Percentiles rank a stretch among this genome's conserved stretches.
These are phyloP conservation scores for Hemitrygon akajei DNA, from an alignment of 2,797 vertebrate species.

Conservation along the genomic window DNA sequence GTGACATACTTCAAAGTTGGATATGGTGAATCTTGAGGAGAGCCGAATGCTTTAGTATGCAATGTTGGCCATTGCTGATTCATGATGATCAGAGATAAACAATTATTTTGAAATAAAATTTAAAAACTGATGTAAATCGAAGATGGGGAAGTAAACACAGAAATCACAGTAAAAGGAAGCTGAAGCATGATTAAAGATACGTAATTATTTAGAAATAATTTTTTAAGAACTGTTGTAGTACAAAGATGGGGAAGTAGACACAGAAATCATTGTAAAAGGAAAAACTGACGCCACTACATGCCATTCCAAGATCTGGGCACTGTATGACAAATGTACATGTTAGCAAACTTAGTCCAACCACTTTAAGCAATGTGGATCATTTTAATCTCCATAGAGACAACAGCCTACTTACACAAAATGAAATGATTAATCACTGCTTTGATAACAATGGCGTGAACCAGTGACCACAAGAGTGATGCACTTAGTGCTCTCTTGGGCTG, in stretches of 20 bases:
- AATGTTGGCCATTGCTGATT: neutral
- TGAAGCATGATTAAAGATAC: neutral
- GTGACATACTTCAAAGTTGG: neutral
- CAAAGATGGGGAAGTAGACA: neutral
- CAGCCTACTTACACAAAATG: constrained; percentile 54
- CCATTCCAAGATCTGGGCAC: neutral
- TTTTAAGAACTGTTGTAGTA: neutral
- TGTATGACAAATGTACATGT: constrained; percentile 33
- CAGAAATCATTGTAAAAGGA: neutral
- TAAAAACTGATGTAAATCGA: too few relatives aligned
- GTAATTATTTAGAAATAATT: neutral
- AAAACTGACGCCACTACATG: neutral
- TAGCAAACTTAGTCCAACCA: constrained; percentile 60
- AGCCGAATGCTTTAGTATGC: neutral
- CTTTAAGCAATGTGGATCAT: constrained; percentile 57
- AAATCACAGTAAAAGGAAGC: neutral
- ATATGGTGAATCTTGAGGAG: neutral
- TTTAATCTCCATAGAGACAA: constrained; percentile 55
- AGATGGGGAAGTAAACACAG: neutral
- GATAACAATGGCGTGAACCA: constrained; percentile 51
- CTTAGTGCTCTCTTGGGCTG: neutral
- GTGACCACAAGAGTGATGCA: constrained; percentile 37
- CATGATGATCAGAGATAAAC: neutral
- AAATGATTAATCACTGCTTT: constrained; percentile 58
- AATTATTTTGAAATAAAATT: neutral